These are phyloP conservation scores for Tor tambroides DNA, from an alignment of 2,113 vertebrate genomes.

Conservation along the genomic window DNA sequence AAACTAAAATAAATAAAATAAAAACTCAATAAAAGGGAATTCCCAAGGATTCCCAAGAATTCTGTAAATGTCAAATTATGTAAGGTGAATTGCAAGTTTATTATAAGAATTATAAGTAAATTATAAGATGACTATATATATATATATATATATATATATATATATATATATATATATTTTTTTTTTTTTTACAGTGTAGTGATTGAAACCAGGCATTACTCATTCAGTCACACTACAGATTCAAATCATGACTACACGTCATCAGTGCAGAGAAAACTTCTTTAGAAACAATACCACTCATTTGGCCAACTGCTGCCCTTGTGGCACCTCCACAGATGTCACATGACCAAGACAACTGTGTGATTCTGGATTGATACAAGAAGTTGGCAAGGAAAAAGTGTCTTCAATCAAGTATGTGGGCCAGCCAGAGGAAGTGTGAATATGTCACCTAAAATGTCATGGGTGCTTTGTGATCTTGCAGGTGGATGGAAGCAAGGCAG, in stretches of 20 bases:
- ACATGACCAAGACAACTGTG: not conserved
- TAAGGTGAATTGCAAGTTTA: too few species aligned
- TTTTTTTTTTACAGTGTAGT: not conserved
- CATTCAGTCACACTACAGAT: not conserved
- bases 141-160: too few species aligned
- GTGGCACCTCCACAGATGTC: not conserved
- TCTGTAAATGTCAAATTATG: too few species aligned
- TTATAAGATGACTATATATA: too few species aligned
- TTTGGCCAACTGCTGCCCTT: not conserved
- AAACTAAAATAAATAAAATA: too few species aligned
- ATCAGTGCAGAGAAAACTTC: not conserved
- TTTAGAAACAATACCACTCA: not conserved
- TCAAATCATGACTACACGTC: not conserved
- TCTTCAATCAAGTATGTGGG: not conserved
- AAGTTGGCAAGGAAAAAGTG: not conserved
- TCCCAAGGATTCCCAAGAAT: too few species aligned
- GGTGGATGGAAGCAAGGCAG: conserved; percentile 15
- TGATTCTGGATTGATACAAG: not conserved
- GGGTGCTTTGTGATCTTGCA: not conserved
- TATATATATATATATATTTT: too few species aligned
- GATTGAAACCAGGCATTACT: not conserved
- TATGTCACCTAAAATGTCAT: conserved; percentile 15
- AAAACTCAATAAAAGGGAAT: not conserved
- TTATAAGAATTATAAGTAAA: too few species aligned
- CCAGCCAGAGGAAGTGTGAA: not conserved